phyloP scores from a whole-genome alignment of 2,797 vertebrate species.

The Artibeus jamaicensis region DNA sequence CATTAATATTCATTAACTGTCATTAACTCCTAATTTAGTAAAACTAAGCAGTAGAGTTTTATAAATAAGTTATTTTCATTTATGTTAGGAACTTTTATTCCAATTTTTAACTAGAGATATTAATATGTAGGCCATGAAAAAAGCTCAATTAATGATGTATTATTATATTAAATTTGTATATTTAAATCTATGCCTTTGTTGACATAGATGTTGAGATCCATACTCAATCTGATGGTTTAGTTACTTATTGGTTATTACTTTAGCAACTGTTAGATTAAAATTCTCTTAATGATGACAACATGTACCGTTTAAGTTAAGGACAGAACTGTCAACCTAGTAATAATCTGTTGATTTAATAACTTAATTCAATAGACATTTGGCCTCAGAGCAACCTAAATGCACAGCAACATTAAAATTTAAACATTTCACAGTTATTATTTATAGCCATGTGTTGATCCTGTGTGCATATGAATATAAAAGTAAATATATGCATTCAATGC shows the following conservation, averaged over 20 bases:
- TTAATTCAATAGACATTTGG: background rate
- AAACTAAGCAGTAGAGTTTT: constrained; percentile 7
- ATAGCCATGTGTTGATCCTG: background rate
- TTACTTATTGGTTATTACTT: constrained; percentile 39
- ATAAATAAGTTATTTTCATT: background rate
- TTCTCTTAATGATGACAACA: background rate
- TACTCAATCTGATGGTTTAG: constrained; percentile 8
- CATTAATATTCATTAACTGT: constrained; percentile 5
- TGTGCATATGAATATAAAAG: constrained; percentile 19
- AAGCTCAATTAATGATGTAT: background rate
- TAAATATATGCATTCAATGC: background rate
- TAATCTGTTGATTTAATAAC: constrained; percentile 21
- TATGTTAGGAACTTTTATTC: constrained; percentile 14
- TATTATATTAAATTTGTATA: constrained; percentile 34
- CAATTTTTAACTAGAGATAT: background rate
- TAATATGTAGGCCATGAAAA: background rate
- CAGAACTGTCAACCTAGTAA: background rate
- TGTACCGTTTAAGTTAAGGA: constrained; percentile 31
- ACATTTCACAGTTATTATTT: background rate
- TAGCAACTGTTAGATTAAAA: constrained; percentile 36
- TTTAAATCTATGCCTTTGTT: constrained; percentile 26
- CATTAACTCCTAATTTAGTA: constrained; percentile 43
- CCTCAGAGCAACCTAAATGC: constrained; percentile 7
- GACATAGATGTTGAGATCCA: background rate
- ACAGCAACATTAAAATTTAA: constrained; percentile 6